phyloP scores from a whole-genome alignment of 2,888 invertebrate genomes.

The Erebia palarica region DNA sequence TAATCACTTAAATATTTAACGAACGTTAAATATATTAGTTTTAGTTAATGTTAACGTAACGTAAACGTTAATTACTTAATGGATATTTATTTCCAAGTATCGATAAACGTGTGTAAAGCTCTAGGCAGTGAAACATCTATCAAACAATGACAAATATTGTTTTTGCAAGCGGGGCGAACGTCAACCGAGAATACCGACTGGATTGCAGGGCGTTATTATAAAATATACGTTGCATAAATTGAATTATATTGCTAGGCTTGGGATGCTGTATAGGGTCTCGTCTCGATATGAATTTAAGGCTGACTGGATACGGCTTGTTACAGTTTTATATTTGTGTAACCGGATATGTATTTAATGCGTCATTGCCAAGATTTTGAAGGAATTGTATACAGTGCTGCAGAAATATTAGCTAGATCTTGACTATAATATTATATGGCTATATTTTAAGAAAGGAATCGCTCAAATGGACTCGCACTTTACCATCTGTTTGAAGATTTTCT shows the following conservation, averaged over 20 bases:
- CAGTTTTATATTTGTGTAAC: neutral
- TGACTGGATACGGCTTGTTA: neutral
- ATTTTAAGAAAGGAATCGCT: neutral
- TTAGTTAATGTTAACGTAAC: too few relatives aligned
- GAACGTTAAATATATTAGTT: too few relatives aligned
- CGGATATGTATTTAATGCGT: too few relatives aligned
- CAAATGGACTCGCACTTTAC: neutral
- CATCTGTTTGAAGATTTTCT: neutral
- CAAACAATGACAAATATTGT: slow-evolving; percentile 78
- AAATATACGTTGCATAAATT: slow-evolving; percentile 26
- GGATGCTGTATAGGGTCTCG: neutral
- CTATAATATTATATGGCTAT: too few relatives aligned
- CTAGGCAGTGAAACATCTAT: slow-evolving; percentile 61
- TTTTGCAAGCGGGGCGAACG: slow-evolving; percentile 47
- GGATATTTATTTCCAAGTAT: slow-evolving; percentile 17
- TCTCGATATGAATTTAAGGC: neutral
- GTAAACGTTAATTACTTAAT: too few relatives aligned
- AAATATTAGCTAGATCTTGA: too few relatives aligned
- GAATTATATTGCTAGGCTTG: slow-evolving; percentile 18
- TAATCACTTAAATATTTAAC: too few relatives aligned
- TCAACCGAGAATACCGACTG: slow-evolving; percentile 25
- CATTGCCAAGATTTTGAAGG: too few relatives aligned
- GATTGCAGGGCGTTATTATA: slow-evolving; percentile 21
- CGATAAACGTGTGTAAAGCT: slow-evolving; percentile 44
- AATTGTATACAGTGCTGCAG: too few relatives aligned